Percentiles rank a stretch among this genome's conserved stretches.
Conservation (phyloP, 2,113 vertebrate species). For the Alosa alosa region DNA sequence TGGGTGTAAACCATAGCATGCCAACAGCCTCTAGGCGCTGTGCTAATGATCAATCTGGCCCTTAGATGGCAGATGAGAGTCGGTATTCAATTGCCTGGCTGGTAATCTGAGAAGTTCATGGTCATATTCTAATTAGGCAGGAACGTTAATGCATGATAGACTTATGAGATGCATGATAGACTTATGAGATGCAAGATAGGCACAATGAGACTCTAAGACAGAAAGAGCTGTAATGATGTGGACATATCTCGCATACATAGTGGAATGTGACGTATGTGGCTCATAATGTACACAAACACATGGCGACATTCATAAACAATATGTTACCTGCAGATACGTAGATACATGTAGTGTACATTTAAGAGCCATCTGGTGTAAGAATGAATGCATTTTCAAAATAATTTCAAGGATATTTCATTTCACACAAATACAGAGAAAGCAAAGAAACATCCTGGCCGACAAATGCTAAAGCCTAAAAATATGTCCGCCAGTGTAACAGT, state of each 20-base stretch:
- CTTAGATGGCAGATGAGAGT: neutral
- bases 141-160: neutral
- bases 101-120: neutral
- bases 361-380: neutral
- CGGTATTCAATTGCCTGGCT: neutral
- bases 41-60: neutral
- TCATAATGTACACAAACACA: no score
- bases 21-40: no score
- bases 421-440: neutral
- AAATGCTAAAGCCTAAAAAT: neutral
- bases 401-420: neutral
- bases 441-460: neutral
- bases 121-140: neutral
- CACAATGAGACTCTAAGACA: neutral
- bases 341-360: no score
- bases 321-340: no score
- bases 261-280: no score
- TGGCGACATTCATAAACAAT: no score
- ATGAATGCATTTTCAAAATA: neutral
- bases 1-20: no score
- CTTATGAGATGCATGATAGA: neutral
- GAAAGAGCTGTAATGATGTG: neutral
- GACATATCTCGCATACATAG: neutral
- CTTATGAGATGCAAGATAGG: no score
- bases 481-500: neutral